These are phyloP conservation scores for Oryzias curvinotus DNA, from an alignment of 2,113 vertebrate genomes.

Conservation along the genomic window DNA sequence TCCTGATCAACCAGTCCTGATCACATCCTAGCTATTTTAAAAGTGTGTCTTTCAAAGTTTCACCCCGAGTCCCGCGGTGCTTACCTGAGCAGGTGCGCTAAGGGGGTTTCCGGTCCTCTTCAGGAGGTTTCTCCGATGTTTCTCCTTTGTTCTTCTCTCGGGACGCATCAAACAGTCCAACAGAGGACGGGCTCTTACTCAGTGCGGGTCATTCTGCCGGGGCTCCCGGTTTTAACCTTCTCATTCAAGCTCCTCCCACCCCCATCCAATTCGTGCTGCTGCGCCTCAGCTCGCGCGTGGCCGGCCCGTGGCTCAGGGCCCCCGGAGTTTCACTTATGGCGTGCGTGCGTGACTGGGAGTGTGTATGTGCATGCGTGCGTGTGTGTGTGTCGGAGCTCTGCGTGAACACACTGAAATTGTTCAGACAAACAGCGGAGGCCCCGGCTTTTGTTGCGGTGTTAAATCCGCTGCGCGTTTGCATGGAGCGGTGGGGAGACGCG, in stretches of 20 bases:
- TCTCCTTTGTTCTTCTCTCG: conserved; percentile 6
- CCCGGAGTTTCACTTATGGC: conserved; percentile 26
- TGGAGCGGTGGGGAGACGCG: conserved; percentile 58
- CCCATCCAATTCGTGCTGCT: conserved; percentile 36
- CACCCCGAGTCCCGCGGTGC: no score
- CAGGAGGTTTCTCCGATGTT: conserved; percentile 17
- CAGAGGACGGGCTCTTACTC: conserved; percentile 23
- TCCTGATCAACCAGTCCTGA: no score
- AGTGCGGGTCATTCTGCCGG: conserved; percentile 52
- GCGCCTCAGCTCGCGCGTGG: conserved; percentile 67
- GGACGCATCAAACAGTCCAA: conserved; percentile 1
- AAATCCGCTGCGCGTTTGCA: conserved; percentile 46
- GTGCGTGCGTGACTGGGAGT: conserved; percentile 42
- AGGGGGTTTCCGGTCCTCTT: conserved; percentile 9
- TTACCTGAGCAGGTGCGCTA: background rate
- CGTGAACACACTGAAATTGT: conserved; percentile 22
- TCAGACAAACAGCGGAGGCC: conserved; percentile 48
- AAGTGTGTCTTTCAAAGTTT: no score
- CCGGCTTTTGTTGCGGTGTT: conserved; percentile 58
- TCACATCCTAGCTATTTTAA: no score
- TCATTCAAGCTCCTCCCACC: conserved; percentile 49
- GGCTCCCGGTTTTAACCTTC: conserved; percentile 64
- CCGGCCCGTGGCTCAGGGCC: conserved; percentile 73
- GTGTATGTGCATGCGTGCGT: conserved; percentile 21
- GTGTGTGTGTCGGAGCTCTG: conserved; percentile 27